Percentiles rank a stretch among this genome's conserved stretches.
These are phyloP conservation scores for Gobiocypris rarus DNA, from an alignment of 2,113 vertebrate species.

Conservation along the genomic window DNA sequence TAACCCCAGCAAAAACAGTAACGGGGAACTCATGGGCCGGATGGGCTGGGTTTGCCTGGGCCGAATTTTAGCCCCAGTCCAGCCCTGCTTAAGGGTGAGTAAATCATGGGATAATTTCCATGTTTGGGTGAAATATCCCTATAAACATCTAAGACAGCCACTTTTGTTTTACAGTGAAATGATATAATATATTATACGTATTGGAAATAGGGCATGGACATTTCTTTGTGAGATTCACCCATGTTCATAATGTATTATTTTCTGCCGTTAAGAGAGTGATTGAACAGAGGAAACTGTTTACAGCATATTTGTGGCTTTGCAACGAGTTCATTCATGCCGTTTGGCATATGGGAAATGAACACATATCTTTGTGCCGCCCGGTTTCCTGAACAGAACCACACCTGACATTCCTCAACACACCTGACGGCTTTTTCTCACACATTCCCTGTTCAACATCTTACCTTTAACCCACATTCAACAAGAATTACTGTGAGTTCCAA, in stretches of 20 bases:
- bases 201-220: too few species aligned
- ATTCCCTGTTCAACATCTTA: constrained; percentile 7
- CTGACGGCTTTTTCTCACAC: constrained; percentile 36
- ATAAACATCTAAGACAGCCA: too few species aligned
- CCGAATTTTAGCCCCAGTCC: too few species aligned
- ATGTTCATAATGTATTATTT: neutral
- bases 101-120: too few species aligned
- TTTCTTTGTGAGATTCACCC: too few species aligned
- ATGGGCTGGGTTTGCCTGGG: too few species aligned
- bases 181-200: too few species aligned
- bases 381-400: constrained; percentile 40
- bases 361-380: neutral
- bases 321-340: constrained; percentile 49
- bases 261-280: neutral
- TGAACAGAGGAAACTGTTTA: neutral
- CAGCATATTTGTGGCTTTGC: constrained; percentile 40
- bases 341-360: constrained; percentile 28
- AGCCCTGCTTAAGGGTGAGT: too few species aligned
- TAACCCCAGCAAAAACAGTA: too few species aligned
- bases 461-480: constrained; percentile 9
- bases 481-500: neutral
- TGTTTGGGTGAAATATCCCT: too few species aligned
- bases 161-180: too few species aligned
- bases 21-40: too few species aligned
- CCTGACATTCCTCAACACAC: constrained; percentile 51